Evolutionary conservation across 2,888 invertebrate genomes (phyloP), one percentile per base, ranked within the genome.

Genomic region (Noctua janthina): DNA sequence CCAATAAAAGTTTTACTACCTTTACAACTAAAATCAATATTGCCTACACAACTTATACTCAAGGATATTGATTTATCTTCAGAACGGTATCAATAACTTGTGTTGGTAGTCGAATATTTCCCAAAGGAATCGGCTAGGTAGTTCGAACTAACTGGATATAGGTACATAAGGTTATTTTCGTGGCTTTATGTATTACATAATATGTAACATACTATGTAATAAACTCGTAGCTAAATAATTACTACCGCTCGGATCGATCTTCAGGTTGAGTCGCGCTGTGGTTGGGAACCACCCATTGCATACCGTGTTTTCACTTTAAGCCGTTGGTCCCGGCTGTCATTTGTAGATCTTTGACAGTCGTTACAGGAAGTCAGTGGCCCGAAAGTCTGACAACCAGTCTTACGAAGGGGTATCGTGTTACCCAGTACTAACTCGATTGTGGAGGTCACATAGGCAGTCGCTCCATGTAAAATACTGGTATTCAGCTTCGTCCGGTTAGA

Each of bases 71-170:
- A 74, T 76, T 77, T 20, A 77, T 64, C 49, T 29, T 4, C 15
- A n/a, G n/a, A 66, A 13, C 67, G 23, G 3, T 80, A 67, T 79
- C 74, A 79, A 79, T 80, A 79, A 59, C 79, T 79, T 67, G 56
- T 13, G 54, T 39, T 15, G 51, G 17, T 35, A 29, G 20, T 51
- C 13, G 39, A 29, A 66, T 77, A 82, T 82, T 73, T 82, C 82
- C 82, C 78, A 3, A 13, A 35, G 69, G 82, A 69, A 7, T 64
- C 3, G 29, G 43, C 5, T 51, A 54, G 51, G 64, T 71, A 20
- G 66, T 70, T 71, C 35, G 15, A 43, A 51, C 49, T 49, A 15
- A 56, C 79, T 51, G 8, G 23, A 54, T 56, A n/a, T 49, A n/a
- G 1, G 1, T 56, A 76, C 7, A 11, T 72, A 76, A 6, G n/a